phyloP scores from a whole-genome alignment of 1,140 invertebrate species.

The Drosophila parvula region DNA sequence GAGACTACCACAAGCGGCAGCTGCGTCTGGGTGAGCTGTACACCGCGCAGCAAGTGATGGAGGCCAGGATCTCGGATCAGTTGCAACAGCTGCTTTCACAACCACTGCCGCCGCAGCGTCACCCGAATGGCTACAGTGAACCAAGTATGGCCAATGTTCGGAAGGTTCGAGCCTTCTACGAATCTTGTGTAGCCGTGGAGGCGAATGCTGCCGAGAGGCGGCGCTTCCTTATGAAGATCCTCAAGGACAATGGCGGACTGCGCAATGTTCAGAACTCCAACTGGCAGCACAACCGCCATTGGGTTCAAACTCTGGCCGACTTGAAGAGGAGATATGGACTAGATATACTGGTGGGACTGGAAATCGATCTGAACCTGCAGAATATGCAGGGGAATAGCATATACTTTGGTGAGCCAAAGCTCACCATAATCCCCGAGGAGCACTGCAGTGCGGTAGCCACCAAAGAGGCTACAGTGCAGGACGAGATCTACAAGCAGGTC shows the following conservation, averaged over 20 bases:
- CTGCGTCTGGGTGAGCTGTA: conserved; percentile 36
- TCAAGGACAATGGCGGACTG: conserved; percentile 62
- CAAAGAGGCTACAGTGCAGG: conserved; percentile 17
- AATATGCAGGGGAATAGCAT: conserved; percentile 59
- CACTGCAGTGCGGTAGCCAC: conserved; percentile 54
- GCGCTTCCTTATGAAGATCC: conserved; percentile 55
- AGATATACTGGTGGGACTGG: conserved; percentile 70
- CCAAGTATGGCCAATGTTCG: conserved; percentile 38
- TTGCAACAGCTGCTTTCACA: conserved; percentile 52
- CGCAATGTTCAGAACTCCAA: conserved; percentile 50
- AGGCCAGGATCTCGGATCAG: conserved; percentile 40
- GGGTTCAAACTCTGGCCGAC: conserved; percentile 58
- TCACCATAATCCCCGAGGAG: conserved; percentile 67
- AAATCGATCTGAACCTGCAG: conserved; percentile 62
- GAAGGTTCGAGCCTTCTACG: conserved; percentile 93
- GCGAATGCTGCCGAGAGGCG: conserved; percentile 35
- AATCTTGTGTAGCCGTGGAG: conserved; percentile 89
- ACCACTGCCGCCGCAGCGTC: conserved; percentile 36
- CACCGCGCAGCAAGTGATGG: conserved; percentile 58
- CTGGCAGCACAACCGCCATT: conserved; percentile 59
- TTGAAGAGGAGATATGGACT: conserved; percentile 67
- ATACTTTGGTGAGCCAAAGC: conserved; percentile 68
- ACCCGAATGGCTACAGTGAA: conserved; percentile 39
- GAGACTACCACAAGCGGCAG: conserved; percentile 35
- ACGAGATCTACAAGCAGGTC: conserved; percentile 47